These are phyloP conservation scores for Eufriesea mexicana DNA, from an alignment of 1,140 invertebrate genomes.

Conservation along the genomic window DNA sequence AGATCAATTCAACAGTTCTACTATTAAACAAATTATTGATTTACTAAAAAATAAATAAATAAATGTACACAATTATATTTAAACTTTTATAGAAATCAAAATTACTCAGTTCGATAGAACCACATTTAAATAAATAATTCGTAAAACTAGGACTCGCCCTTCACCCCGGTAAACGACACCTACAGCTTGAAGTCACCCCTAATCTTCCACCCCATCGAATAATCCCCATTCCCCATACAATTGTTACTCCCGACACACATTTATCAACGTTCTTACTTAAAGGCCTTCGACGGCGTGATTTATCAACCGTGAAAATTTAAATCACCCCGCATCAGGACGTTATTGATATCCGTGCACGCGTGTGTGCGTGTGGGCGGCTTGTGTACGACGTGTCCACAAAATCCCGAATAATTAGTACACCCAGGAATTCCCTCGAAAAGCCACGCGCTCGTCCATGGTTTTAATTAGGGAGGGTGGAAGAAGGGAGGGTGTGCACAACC, in stretches of 20 bases:
- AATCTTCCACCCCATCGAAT: neutral
- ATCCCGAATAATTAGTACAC: constrained; percentile 41
- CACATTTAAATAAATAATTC: no score
- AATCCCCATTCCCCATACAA: no score
- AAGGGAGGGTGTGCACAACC: neutral
- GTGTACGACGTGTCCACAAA: neutral
- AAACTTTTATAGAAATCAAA: no score
- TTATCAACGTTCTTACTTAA: neutral
- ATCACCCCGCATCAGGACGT: neutral
- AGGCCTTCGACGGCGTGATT: neutral
- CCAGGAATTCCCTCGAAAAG: constrained; percentile 29
- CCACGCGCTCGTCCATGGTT: constrained; percentile 5
- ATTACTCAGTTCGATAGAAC: no score
- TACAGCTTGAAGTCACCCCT: neutral
- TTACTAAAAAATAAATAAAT: no score
- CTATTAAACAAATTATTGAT: no score
- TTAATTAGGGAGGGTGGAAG: constrained; percentile 29
- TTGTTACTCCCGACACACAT: neutral
- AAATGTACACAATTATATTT: no score
- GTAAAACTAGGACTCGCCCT: neutral
- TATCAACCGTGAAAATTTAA: constrained; percentile 14
- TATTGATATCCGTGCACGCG: constrained; percentile 8
- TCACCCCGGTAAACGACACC: neutral
- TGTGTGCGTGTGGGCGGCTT: neutral
- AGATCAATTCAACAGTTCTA: no score